These are phyloP conservation scores for Proisotoma minuta DNA, from an alignment of 2,888 invertebrate genomes.

Conservation along the genomic window DNA sequence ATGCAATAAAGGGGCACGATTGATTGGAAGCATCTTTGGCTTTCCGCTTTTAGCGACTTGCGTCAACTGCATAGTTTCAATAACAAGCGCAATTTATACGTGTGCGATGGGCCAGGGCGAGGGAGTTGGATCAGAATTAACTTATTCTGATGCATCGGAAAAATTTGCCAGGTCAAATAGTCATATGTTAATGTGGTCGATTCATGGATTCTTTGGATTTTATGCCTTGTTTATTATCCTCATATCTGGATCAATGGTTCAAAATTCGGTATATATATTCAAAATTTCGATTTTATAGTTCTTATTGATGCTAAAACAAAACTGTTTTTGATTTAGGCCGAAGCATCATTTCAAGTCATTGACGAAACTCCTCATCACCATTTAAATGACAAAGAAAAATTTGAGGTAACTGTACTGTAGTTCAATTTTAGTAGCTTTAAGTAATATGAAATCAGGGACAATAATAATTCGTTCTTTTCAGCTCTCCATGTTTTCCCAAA, in stretches of 20 bases:
- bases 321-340: too few relatives aligned
- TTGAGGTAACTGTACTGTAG: too few relatives aligned
- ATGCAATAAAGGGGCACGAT: constrained; percentile 10
- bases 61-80: constrained; percentile 17
- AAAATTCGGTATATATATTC: constrained; percentile 26
- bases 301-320: too few relatives aligned
- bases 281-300: too few relatives aligned
- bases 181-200: constrained; percentile 23
- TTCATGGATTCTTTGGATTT: constrained; percentile 25
- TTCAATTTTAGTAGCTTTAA: background rate
- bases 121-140: too few relatives aligned
- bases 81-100: constrained; percentile 20
- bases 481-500: too few relatives aligned
- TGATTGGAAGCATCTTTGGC: constrained; percentile 22
- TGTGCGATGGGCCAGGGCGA: constrained; percentile 19
- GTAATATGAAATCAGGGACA: background rate
- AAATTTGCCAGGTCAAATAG: too few relatives aligned
- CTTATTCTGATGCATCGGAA: too few relatives aligned
- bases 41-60: constrained; percentile 16
- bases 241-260: constrained; percentile 24
- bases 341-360: too few relatives aligned
- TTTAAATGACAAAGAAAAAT: too few relatives aligned
- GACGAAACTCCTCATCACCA: too few relatives aligned
- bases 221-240: constrained; percentile 16
- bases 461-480: background rate